Conservation (phyloP, 2,113 vertebrate genomes). For the Microcebus murinus region DNA sequence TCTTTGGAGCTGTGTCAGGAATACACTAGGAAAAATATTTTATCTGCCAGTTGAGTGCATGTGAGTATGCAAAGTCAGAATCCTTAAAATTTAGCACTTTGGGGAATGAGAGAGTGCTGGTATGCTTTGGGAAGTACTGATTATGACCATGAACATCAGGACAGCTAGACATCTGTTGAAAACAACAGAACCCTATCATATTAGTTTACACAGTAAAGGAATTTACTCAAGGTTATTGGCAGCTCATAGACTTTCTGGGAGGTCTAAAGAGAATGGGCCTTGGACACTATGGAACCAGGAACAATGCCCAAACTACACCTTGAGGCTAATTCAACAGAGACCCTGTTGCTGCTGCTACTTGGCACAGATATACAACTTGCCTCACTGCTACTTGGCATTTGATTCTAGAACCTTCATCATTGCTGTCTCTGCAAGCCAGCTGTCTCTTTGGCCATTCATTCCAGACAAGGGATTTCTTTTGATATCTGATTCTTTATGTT, state of each 20-base stretch:
- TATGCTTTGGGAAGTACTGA: background rate
- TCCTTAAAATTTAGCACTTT: background rate
- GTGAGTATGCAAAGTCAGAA: background rate
- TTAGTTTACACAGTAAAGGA: background rate
- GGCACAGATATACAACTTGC: background rate
- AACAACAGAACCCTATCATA: background rate
- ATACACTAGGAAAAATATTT: background rate
- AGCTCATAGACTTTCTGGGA: background rate
- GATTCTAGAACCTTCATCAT: background rate
- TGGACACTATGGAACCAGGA: background rate
- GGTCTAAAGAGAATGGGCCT: background rate
- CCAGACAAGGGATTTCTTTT: background rate
- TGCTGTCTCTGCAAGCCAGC: background rate
- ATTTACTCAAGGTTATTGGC: background rate
- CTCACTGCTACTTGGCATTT: background rate
- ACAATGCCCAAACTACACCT: background rate
- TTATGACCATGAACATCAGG: background rate
- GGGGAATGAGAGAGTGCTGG: background rate
- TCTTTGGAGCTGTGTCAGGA: conserved; percentile 4
- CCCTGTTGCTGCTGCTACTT: background rate
- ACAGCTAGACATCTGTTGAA: background rate
- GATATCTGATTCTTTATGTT: background rate
- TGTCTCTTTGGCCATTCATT: background rate
- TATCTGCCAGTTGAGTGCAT: background rate
- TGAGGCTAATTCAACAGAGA: background rate